Evolutionary conservation across 2,797 vertebrate genomes (phyloP), one percentile per base, ranked within the genome.

Genomic region (Chaetophractus vellerosus): DNA sequence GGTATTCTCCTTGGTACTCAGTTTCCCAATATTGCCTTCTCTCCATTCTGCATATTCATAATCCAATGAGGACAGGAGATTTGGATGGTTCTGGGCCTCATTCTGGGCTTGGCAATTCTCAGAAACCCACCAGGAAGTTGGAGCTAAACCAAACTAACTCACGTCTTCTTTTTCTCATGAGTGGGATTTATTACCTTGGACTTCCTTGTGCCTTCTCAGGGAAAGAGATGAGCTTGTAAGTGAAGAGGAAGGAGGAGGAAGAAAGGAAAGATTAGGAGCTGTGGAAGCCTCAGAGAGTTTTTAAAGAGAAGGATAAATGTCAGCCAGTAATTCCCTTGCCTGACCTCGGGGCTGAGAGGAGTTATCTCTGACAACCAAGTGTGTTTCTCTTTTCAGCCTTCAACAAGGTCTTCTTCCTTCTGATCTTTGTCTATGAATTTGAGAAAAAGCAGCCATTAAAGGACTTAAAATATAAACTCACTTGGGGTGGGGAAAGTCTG

Each of bases 401-500:
- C 52, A 79, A 5, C 7, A 57, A 88, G 50, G 19, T 50, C 45
- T 78, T 81, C 64, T 93, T 78, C 64, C 21, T 88, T 74, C 69
- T 80, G 63, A 76, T 41, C 28, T 79, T 66, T 18, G 50, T 68
- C 72, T 66, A 55, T 48, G 26, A 26, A 41, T 76, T 48, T 88
- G 82, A 96, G 64, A 23, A 36, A 91, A 82, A 55, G 0, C 45
- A 69, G n/a, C 5, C 41, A 33, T 68, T 31, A 52, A 82, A 72
- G 85, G 92, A 88, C n/a, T 84, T 85, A 93, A 81, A 85, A 63
- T 68, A 18, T 63, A 95, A 94, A 79, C 71, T 91, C 28, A 61
- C 9, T 59, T 68, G 28, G 21, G 28, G 15, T 31, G 16, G 74
- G 94, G 57, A 61, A 76, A 79, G 45, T 61, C 45, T 88, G 72